phyloP scores from a whole-genome alignment of 2,888 invertebrate genomes.

The Bruchidius siliquastri region DNA sequence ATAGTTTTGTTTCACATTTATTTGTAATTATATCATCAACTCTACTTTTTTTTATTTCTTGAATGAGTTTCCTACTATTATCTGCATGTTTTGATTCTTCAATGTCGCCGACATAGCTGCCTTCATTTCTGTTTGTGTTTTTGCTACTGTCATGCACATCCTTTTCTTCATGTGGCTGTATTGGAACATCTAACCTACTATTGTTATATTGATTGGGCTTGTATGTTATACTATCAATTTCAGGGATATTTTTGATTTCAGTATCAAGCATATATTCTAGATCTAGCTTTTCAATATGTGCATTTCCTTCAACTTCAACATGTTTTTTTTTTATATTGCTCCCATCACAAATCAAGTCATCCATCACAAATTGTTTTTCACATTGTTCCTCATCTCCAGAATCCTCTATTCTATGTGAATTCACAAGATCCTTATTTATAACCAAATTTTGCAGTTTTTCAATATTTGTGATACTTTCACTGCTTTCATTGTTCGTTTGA shows the following conservation, averaged over 20 bases:
- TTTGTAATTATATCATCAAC: not conserved
- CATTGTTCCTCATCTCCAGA: not conserved
- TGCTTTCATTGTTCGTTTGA: slow-evolving; percentile 5
- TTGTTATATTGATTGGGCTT: not conserved
- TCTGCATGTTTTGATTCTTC: not conserved
- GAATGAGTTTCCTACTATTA: not conserved
- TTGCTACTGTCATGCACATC: not conserved
- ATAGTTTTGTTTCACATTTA: not conserved
- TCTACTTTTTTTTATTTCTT: not conserved
- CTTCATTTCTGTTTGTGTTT: not conserved
- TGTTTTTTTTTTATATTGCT: not conserved
- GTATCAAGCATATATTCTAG: not conserved
- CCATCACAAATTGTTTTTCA: not conserved
- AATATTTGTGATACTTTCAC: not conserved
- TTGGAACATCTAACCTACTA: not conserved
- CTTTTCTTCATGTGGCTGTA: not conserved
- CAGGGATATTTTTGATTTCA: not conserved
- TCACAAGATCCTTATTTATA: not conserved
- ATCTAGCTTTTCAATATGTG: not conserved
- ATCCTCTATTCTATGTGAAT: not conserved
- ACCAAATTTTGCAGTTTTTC: not conserved
- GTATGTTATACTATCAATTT: not conserved
- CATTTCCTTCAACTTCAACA: not conserved
- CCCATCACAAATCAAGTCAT: not conserved
- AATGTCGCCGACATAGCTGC: not conserved